Percentiles rank a stretch among this genome's conserved stretches.
These are phyloP conservation scores for Platysteira castanea DNA, from an alignment of 2,113 vertebrate species.

Conservation along the genomic window DNA sequence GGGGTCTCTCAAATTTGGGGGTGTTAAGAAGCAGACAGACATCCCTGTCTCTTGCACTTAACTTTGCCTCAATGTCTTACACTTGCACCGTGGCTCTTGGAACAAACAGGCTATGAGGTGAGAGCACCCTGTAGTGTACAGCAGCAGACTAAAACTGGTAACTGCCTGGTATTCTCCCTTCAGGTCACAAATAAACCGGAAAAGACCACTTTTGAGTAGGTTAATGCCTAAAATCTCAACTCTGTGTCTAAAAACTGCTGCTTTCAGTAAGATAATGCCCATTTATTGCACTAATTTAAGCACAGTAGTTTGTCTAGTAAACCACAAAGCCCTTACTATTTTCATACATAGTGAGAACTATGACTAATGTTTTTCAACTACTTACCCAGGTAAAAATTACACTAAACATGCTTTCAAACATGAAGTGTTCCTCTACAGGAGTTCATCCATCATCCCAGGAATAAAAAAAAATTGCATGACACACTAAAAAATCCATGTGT, in stretches of 20 bases:
- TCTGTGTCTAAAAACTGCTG: not conserved
- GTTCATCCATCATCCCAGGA: not conserved
- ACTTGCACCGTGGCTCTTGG: not conserved
- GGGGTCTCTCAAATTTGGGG: not conserved
- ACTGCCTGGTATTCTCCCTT: not conserved
- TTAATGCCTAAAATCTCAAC: not conserved
- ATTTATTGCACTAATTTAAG: not conserved
- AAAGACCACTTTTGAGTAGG: not conserved
- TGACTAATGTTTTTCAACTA: not conserved
- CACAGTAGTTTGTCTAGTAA: not conserved
- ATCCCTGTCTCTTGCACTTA: not conserved
- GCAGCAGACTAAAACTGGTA: not conserved
- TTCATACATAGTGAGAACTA: not conserved
- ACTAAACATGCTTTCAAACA: not conserved
- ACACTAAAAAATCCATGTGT: not conserved
- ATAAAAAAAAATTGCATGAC: not conserved
- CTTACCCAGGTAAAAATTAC: not conserved
- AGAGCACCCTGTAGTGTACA: not conserved
- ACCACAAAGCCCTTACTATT: not conserved
- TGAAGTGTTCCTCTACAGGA: not conserved
- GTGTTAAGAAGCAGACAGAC: not conserved
- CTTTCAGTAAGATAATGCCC: not conserved
- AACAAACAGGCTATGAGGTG: not conserved
- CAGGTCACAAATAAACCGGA: not conserved
- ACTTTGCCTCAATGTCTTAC: not conserved